Evolutionary conservation across 2,888 invertebrate species (phyloP), one percentile per base, ranked within the genome.

Genomic region (Lasioglossum morio): DNA sequence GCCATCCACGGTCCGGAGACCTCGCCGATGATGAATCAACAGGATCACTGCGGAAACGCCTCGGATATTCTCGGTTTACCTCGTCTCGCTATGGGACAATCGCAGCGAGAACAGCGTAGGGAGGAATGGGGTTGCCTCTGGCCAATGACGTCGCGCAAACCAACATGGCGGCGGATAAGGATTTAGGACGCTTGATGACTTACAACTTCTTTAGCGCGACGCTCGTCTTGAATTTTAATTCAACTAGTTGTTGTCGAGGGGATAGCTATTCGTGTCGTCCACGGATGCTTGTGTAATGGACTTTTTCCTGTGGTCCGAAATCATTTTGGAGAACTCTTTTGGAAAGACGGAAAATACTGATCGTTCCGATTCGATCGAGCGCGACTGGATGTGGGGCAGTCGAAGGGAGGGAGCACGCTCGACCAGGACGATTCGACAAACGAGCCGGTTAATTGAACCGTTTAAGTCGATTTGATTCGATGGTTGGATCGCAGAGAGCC

Each of bases 371-470:
- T 43, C 72, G 72, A 70, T 70, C 70, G 43, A 43, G 16, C 40
- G 43, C 8, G 40, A 27, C n/a, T 23, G 27, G 40, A 43, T 69
- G 37, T 72, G 43, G 72, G 27, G 14, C 43, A 43, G 23, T 37
- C 37, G 19, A 69, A n/a, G 27, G 43, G 72, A 72, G 43, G n/a
- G 43, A 37, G 14, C 40, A 40, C 72, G 72, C 72, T 43, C 72
- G 48, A 40, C 60, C 69, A 69, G 60, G n/a, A 74, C 66, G 73
- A 84, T 60, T 53, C 60, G 43, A 48, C 72, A 80, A 79, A 85
- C 69, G 77, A 80, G 69, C 73, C 74, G 84, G 85, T 81, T 84
- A 81, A 85, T 84, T 76, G 79, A 79, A 84, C 77, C 81, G 85
- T 81, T 85, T 77, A 81, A 81, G 86, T 82, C 77, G 85, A 85